Evolutionary conservation across 2,888 invertebrate species (phyloP).

Genomic region (Platypus cylindrus): DNA sequence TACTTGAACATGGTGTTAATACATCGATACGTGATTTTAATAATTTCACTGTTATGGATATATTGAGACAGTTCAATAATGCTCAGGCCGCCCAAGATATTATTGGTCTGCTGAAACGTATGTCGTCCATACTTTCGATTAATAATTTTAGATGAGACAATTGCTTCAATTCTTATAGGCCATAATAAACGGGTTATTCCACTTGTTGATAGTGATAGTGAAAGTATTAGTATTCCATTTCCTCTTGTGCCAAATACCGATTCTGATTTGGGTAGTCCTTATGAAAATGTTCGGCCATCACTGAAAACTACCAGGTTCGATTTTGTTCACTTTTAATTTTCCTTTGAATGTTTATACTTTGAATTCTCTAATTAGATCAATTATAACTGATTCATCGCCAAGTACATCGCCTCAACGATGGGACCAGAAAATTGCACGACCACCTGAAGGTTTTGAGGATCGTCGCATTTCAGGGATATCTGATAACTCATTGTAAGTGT

Average conservation of each 20-base stretch:
- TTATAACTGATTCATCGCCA: constrained; percentile 40
- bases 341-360: not conserved
- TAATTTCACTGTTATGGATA: constrained; percentile 74
- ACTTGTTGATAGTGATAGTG: constrained; percentile 33
- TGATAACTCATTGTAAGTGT: constrained; percentile 46
- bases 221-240: constrained; percentile 38
- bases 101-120: constrained; percentile 72
- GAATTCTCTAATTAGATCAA: constrained; percentile 22
- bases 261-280: constrained; percentile 45
- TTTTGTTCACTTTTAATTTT: no score
- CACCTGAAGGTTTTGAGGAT: constrained; percentile 37
- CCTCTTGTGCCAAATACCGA: constrained; percentile 55
- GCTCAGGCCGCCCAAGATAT: constrained; percentile 80
- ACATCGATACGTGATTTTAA: constrained; percentile 64
- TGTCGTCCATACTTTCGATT: constrained; percentile 30
- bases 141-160: no score
- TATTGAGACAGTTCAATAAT: constrained; percentile 71
- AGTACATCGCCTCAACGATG: constrained; percentile 43
- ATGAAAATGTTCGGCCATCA: constrained; percentile 47
- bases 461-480: constrained; percentile 45
- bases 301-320: constrained; percentile 30
- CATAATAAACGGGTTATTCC: constrained; percentile 27
- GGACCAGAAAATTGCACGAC: constrained; percentile 37
- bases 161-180: no score
- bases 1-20: constrained; percentile 73